Conservation (phyloP, 2,888 invertebrate genomes). For the Plusia festucae region DNA sequence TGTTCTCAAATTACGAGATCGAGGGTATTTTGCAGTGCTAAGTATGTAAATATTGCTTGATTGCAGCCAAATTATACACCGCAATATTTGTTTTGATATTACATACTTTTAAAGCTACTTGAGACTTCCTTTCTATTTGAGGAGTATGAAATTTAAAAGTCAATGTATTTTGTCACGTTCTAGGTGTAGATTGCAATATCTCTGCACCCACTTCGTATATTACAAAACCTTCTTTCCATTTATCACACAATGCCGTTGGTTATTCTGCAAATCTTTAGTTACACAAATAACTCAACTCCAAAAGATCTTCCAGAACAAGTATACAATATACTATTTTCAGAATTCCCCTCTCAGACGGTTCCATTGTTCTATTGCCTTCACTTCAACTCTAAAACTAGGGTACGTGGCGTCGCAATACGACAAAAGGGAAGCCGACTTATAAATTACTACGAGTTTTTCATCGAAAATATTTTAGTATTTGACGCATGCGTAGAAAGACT, state of each 20-base stretch:
- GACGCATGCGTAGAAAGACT: neutral
- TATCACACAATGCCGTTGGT: neutral
- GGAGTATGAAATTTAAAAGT: neutral
- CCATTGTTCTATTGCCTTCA: conserved; percentile 3
- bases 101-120: conserved; percentile 18
- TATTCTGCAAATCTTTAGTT: neutral
- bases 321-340: neutral
- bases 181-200: neutral
- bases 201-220: neutral
- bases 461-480: neutral
- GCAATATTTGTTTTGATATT: conserved; percentile 40
- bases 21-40: conserved; percentile 32
- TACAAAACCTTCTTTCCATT: neutral
- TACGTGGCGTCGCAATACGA: conserved; percentile 5
- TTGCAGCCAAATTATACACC: conserved; percentile 21
- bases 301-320: neutral
- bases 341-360: neutral
- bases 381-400: conserved; percentile 4
- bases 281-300: neutral
- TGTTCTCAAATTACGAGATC: conserved; percentile 26
- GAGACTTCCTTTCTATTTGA: conserved; percentile 36
- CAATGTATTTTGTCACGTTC: neutral
- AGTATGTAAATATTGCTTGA: conserved; percentile 39
- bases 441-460: neutral
- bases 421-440: neutral